Base-by-base conservation (phyloP, 2,888 invertebrate genomes). In the Anticlea derivata region DNA sequence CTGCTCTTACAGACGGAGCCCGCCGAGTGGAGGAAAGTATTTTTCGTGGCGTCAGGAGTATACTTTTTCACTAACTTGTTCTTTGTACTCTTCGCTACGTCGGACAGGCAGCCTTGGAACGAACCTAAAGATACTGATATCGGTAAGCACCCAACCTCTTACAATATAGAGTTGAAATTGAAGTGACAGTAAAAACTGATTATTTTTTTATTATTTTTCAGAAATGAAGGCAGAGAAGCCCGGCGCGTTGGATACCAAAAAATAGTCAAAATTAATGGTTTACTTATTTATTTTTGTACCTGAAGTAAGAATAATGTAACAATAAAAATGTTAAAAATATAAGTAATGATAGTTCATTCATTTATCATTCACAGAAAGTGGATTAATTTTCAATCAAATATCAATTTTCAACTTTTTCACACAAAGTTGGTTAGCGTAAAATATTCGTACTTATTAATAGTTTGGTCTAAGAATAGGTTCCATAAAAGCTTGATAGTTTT, bases 61-160 rank as follows among this genome's bases (percentile, higher is more conserved):
- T 96, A 95, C 69, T 89, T 95, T 50, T 76, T 93, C 31, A 93
- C 95, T 17, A 94, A 95, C 70, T 78, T 94, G 5, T 89, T 95
- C 64, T 96, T 94, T 74, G 69, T 95, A 1, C 70, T 94, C 7
- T 96, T 95, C 70, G 93, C 94, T 17, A 93, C 93, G 7, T 94
- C 94, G 1, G 92, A 92, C 45, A 87, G 92, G 13, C 96, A 96
- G 69, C 75, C 92, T 5, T 96, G 96, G 96, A 95, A 96, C 61
- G 93, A 94, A 59, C 92, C 92, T 12, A 62, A 66, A 46, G 59
- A 70, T 24, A 45, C 47, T 26, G 46, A 61, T 45, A 33, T 50
- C 5, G 61, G 56, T 58, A 43, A 31, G 20, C 29, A 11, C 10
- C 7, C 37, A 27, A 29, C 23, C 17, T 12, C 2, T 0, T 2